These are phyloP conservation scores for Brachyistius frenatus DNA, from an alignment of 2,113 vertebrate genomes.

Conservation along the genomic window DNA sequence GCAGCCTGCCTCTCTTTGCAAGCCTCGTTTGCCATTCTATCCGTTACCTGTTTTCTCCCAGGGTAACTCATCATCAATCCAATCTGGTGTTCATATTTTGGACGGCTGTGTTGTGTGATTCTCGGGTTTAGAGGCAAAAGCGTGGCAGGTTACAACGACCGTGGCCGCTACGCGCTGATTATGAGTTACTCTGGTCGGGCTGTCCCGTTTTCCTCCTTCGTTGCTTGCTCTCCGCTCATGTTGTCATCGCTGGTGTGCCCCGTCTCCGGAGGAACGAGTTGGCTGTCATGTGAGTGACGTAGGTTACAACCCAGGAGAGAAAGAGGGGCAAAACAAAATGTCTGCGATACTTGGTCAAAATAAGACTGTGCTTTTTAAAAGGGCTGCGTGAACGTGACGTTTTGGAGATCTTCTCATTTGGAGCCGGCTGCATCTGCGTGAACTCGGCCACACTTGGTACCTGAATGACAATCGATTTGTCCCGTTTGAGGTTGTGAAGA, in stretches of 20 bases:
- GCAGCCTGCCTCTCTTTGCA: constrained; percentile 42
- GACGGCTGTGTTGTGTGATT: neutral
- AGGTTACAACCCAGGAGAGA: constrained; percentile 2
- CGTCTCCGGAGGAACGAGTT: constrained; percentile 34
- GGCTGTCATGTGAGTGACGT: neutral
- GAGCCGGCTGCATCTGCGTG: neutral
- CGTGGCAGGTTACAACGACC: neutral
- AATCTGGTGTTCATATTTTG: constrained; percentile 1
- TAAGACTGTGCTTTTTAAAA: neutral
- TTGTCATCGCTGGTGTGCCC: constrained; percentile 46
- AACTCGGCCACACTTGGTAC: neutral
- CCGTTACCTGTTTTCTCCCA: constrained; percentile 31
- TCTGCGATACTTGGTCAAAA: neutral
- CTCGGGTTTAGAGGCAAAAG: neutral
- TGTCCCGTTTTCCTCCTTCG: constrained; percentile 31
- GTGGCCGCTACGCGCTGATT: constrained; percentile 27
- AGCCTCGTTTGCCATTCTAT: constrained; percentile 44
- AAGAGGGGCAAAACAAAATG: neutral
- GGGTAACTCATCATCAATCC: constrained; percentile 54
- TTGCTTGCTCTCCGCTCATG: constrained; percentile 63
- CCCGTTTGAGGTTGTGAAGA: neutral
- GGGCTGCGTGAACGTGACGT: constrained; percentile 1
- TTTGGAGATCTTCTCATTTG: neutral
- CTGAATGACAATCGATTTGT: neutral
- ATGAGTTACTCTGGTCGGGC: constrained; percentile 56